phyloP scores from a whole-genome alignment of 2,888 invertebrate species.

The Onchidella celtica region DNA sequence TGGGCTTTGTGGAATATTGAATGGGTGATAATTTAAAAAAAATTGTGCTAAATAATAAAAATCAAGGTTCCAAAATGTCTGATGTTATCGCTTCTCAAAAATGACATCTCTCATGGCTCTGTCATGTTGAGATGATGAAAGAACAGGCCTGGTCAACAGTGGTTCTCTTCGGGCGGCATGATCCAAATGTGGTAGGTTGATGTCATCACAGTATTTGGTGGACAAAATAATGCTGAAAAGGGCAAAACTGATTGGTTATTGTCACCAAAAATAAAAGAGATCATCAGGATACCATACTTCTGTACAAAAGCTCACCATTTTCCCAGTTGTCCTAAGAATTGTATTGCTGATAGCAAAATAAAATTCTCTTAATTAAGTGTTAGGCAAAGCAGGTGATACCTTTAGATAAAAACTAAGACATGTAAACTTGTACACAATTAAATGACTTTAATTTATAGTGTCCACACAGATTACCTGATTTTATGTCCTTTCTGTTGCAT shows the following conservation, averaged over 20 bases:
- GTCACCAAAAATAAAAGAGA: background rate
- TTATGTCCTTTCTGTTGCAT: too few species aligned
- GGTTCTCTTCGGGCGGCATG: slow-evolving; percentile 67
- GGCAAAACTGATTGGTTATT: background rate
- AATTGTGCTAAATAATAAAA: too few species aligned
- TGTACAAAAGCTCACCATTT: background rate
- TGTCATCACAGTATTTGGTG: slow-evolving; percentile 72
- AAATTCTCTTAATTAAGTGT: too few species aligned
- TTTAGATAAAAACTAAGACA: too few species aligned
- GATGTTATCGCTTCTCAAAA: slow-evolving; percentile 74
- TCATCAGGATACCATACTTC: background rate
- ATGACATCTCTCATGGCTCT: slow-evolving; percentile 75
- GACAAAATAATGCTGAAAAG: slow-evolving; percentile 72
- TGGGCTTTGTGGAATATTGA: too few species aligned
- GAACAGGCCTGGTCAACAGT: slow-evolving; percentile 58
- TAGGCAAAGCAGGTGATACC: too few species aligned
- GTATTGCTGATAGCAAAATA: too few species aligned
- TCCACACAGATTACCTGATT: too few species aligned
- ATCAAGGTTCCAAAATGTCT: too few species aligned
- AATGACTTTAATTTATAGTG: too few species aligned
- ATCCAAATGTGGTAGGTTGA: slow-evolving; percentile 69
- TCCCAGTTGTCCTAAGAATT: background rate
- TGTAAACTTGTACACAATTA: too few species aligned
- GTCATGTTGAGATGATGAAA: slow-evolving; percentile 67
- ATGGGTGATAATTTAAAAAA: too few species aligned